Evolutionary conservation across 2,888 invertebrate species (phyloP).

Genomic region (Apodemia hepburni): DNA sequence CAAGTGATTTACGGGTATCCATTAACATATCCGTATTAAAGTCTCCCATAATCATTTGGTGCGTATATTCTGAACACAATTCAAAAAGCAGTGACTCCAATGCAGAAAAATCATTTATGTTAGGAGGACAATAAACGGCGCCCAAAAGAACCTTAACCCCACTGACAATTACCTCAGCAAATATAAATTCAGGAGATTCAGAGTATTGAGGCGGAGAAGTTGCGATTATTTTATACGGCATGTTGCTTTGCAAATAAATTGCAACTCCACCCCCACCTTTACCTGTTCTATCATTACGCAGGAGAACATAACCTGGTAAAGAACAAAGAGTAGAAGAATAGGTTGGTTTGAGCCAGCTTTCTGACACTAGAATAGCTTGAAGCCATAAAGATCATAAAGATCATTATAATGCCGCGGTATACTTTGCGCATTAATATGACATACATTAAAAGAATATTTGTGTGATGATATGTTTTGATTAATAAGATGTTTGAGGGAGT

Average conservation of each 20-base stretch:
- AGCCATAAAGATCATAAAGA: not conserved
- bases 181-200: not conserved
- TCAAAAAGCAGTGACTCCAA: not conserved
- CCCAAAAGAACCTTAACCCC: not conserved
- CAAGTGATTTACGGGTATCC: too few relatives aligned
- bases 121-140: not conserved
- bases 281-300: not conserved
- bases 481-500: not conserved
- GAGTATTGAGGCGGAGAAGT: not conserved
- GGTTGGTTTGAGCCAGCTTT: not conserved
- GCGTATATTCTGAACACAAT: not conserved
- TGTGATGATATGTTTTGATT: not conserved
- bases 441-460: not conserved
- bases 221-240: not conserved
- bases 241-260: not conserved
- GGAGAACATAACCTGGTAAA: not conserved
- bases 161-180: not conserved
- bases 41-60: not conserved
- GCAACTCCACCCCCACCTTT: not conserved
- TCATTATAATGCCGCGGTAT: not conserved
- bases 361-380: not conserved
- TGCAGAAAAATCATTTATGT: not conserved
- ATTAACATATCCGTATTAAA: not conserved
- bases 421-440: not conserved
- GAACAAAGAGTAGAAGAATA: not conserved